Evolutionary conservation across 35 echinoderm and acorn worm species (phyloP), one percentile per base, ranked within the genome.

Genomic region (Heliocidaris erythrogramma): DNA sequence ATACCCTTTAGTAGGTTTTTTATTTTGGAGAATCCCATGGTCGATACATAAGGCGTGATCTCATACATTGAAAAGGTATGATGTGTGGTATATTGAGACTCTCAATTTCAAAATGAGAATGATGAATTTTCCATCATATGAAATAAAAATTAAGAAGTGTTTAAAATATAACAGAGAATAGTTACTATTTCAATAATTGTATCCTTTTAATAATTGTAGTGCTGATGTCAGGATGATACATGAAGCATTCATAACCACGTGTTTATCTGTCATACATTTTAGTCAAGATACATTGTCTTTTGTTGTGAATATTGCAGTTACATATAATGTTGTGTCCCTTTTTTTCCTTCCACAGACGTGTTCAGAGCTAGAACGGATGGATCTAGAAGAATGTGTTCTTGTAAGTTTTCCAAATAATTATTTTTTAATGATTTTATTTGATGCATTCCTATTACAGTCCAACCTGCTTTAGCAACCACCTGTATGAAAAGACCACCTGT

Each of bases 321-420:
- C 0, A 42, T 1, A 42, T 42, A 42, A 42, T 60, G 18, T 18
- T 14, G 52, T 56, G 52, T 56, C 27, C 6, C 6, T 18, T 78
- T 18, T 27, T 78, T 78, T 78, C n/a, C 21, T 7, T 78, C 18
- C 27, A 71, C 59, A 99, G 96, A 97, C 95, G 14, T 99, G 98
- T 96, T 85, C 92, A 92, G 96, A 99, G 86, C 92, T 99, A 60
- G 94, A 95, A 93, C 96, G 95, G 49, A 99, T 99, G 98, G 98
- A 99, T 88, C 93, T 99, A 92, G 98, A 99, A 96, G 98, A 99
- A 88, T 99, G 98, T 96, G 95, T 97, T 84, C 86, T 99, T 94
- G 98, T 99, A 97, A 99, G 96, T 93, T 21, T 35, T 56, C 52
- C 14, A 10, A 56, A 56, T 1, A 10, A 56, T 11, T 56, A 14